phyloP scores from a whole-genome alignment of 2,797 vertebrate species.

The Holocentrus rufus region DNA sequence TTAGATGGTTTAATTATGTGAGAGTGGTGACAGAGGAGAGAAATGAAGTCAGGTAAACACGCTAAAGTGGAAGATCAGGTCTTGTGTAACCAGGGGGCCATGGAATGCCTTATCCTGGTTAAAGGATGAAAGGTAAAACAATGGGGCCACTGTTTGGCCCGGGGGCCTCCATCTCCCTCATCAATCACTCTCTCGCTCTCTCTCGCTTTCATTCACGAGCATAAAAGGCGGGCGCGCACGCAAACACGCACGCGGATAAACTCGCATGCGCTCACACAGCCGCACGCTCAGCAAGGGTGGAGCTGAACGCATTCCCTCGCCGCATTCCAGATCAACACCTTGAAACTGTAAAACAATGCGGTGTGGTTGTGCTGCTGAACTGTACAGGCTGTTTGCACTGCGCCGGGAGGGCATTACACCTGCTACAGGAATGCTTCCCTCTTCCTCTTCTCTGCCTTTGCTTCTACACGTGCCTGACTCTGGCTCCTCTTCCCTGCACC shows the following conservation, averaged over 20 bases:
- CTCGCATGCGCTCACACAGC: slow-evolving; percentile 5
- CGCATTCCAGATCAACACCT: slow-evolving; percentile 62
- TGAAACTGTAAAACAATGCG: slow-evolving; percentile 48
- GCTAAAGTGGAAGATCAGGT: slow-evolving; percentile 39
- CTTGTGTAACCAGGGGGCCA: slow-evolving; percentile 9
- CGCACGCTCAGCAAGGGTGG: slow-evolving; percentile 19
- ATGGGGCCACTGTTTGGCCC: slow-evolving; percentile 45
- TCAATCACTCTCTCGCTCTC: slow-evolving; percentile 33
- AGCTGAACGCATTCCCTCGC: slow-evolving; percentile 27
- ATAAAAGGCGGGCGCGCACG: not conserved
- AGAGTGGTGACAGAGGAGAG: not conserved
- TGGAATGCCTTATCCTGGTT: slow-evolving; percentile 55
- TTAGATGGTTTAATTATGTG: not conserved
- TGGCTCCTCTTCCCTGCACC: not conserved
- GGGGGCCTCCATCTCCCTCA: slow-evolving; percentile 12
- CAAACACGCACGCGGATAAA: slow-evolving; percentile 5
- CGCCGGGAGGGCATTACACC: slow-evolving; percentile 31
- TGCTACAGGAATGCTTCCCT: slow-evolving; percentile 26
- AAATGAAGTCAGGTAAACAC: slow-evolving; percentile 36
- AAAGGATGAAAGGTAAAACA: slow-evolving; percentile 50
- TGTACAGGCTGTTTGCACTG: not conserved
- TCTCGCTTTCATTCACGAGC: not conserved
- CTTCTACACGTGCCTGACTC: not conserved
- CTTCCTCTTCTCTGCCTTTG: slow-evolving; percentile 15
- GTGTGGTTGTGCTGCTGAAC: not conserved